Evolutionary conservation across 1,140 invertebrate genomes (phyloP), one percentile per base, ranked within the genome.

Genomic region (Cyclargus thomasi): DNA sequence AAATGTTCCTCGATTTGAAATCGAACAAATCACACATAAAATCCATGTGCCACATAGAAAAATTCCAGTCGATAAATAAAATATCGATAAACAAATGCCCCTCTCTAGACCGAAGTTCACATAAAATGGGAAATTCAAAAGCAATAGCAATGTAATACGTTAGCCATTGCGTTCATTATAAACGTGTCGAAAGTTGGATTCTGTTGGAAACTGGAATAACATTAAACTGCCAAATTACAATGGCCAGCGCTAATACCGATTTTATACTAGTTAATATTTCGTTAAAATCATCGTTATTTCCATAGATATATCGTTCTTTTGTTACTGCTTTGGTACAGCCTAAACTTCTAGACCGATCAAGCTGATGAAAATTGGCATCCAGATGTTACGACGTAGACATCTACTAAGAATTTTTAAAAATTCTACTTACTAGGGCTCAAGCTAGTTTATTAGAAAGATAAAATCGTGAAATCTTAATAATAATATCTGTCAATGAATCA

Each of bases 141-240:
- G 55, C 55, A 59, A 59, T 59, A 59, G 55, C 55, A 59, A 21
- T 59, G 55, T 59, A 59, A 59, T 59, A 59, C 20, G 55, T 59
- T 20, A 21, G 55, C 55, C 18, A 11, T 59, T 11, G 20, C 18
- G 55, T 59, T 59, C 55, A 59, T 59, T 59, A 59, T 20, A 17
- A 59, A 21, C 20, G 55, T 59, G 55, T 59, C 55, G 55, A 59
- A 59, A 59, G 55, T 59, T 59, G 55, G 18, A 59, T 55, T 21
- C 55, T 18, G 55, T 59, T 59, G 18, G 55, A 21, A 59, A 59
- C 55, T 59, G 18, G 18, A 59, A 59, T 59, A 59, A 59, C 55
- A 59, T 59, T 59, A 11, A 59, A 59, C 55, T 59, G 10, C 18
- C 55, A 59, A 47, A 59, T 59, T 59, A 59, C 55, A 59, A 59